Conservation (phyloP, 1,140 invertebrate genomes). For the Hyposmocoma kahamanoa region DNA sequence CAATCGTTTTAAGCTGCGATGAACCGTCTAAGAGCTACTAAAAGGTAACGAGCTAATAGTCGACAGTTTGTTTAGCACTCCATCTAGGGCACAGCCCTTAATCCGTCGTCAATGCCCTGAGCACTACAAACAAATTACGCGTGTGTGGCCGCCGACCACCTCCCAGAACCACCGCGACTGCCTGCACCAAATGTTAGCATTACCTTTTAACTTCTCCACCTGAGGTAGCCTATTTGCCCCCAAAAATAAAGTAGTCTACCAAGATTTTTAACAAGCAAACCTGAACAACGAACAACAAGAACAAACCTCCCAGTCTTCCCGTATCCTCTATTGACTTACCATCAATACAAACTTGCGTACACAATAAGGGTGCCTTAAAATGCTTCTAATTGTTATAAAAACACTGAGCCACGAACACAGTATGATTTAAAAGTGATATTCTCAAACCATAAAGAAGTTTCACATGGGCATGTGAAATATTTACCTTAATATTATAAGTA, state of each 20-base stretch:
- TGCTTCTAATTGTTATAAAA: constrained; percentile 69
- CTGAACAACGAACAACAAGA: constrained; percentile 38
- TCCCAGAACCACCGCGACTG: constrained; percentile 19
- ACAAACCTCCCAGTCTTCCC: constrained; percentile 18
- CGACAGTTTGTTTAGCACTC: too few species aligned
- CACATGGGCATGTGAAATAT: constrained; percentile 69
- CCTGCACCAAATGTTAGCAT: constrained; percentile 30
- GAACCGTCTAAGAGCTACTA: too few species aligned
- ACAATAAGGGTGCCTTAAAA: constrained; percentile 58
- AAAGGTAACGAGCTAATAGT: too few species aligned
- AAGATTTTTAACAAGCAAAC: constrained; percentile 64
- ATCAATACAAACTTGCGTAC: constrained; percentile 40
- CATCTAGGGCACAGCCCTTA: too few species aligned
- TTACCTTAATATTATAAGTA: constrained; percentile 73
- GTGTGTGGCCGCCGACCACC: not conserved
- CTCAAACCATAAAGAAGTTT: constrained; percentile 69
- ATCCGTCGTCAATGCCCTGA: too few species aligned
- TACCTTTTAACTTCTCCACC: constrained; percentile 34
- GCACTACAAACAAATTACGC: too few species aligned
- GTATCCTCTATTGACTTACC: constrained; percentile 35
- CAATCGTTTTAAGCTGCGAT: too few species aligned
- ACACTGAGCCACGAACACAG: constrained; percentile 54
- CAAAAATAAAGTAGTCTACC: constrained; percentile 65
- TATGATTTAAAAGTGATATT: constrained; percentile 70
- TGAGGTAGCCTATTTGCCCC: constrained; percentile 60